phyloP scores from a whole-genome alignment of 2,113 vertebrate species.

The Struthio camelus region DNA sequence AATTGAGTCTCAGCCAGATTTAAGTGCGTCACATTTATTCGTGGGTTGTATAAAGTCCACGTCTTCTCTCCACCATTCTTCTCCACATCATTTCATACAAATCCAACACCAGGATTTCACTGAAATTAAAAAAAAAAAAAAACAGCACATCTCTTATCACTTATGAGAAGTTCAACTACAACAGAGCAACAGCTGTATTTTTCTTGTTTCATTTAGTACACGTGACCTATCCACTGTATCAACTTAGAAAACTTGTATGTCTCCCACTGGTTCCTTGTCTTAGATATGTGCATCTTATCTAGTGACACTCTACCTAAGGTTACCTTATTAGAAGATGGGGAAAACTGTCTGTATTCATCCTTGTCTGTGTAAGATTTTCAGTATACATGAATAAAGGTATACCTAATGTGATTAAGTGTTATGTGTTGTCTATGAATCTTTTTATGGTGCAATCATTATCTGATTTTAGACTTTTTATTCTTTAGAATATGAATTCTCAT shows the following conservation, averaged over 20 bases:
- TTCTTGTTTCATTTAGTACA: not conserved
- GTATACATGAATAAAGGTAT: not conserved
- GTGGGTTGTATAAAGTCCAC: not conserved
- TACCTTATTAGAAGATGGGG: not conserved
- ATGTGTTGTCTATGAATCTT: not conserved
- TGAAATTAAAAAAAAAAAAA: not conserved
- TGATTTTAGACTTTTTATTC: not conserved
- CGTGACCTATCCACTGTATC: not conserved
- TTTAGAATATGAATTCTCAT: not conserved
- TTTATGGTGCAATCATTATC: not conserved
- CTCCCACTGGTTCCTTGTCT: not conserved
- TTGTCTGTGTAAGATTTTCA: not conserved
- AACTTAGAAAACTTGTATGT: not conserved
- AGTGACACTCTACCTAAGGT: rapidly evolving
- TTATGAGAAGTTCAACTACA: not conserved
- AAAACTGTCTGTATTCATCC: not conserved
- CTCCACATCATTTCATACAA: not conserved
- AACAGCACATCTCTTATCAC: not conserved
- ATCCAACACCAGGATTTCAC: not conserved
- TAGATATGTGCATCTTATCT: not conserved
- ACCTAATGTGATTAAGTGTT: not conserved
- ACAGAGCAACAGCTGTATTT: not conserved
- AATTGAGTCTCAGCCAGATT: not conserved
- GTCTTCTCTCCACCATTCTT: not conserved
- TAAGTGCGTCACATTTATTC: not conserved